Base-by-base conservation (phyloP, 2,888 invertebrate genomes). In the Seira sanloemensis region DNA sequence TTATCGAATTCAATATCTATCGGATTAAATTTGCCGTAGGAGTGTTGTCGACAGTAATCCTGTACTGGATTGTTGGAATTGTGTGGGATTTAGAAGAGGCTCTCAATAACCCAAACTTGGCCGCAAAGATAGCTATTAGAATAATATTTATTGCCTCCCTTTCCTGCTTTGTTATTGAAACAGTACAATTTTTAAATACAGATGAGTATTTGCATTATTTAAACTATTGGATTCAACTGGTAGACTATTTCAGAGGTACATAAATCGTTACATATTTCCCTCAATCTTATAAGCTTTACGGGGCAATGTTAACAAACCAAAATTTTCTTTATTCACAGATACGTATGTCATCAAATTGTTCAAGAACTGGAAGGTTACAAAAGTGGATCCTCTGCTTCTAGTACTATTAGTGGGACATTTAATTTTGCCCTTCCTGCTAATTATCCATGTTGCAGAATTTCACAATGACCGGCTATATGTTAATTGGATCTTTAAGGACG, bases 191-290 rank as follows among this genome's bases (percentile, higher is more conserved):
- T 24, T 18, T 67, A 9, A 4, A 18, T 2, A 16, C 23, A 2
- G 24, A 67, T 2, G 25, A 67, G 1, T 67, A 24, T 23, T 25
- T 67, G 1, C 25, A 16, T 12, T 67, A 67, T 16, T 16, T 24
- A 12, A 67, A 67, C 23, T 25, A 25, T 25, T 67, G 67, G 67
- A 5, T 24, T 1, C 67, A 67, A 9, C 25, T 67, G 23, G 25
- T 24, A 9, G 18, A 67, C 9, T 67, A 67, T 25, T 67, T 67
- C 67, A 67, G 16, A 24, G n/a, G 67, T 67, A 67, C 23, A 12
- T 18, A 12, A 46, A 65, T 9, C 18, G 23, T 58, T 58, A 37
- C 37, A n/a, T n/a, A n/a, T n/a, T n/a, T n/a, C n/a, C n/a, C n/a
- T n/a, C n/a, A n/a, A n/a, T n/a, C n/a, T n/a, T n/a, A n/a, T n/a